Conservation (phyloP, 2,888 invertebrate species). For the Nomada hirtipes region DNA sequence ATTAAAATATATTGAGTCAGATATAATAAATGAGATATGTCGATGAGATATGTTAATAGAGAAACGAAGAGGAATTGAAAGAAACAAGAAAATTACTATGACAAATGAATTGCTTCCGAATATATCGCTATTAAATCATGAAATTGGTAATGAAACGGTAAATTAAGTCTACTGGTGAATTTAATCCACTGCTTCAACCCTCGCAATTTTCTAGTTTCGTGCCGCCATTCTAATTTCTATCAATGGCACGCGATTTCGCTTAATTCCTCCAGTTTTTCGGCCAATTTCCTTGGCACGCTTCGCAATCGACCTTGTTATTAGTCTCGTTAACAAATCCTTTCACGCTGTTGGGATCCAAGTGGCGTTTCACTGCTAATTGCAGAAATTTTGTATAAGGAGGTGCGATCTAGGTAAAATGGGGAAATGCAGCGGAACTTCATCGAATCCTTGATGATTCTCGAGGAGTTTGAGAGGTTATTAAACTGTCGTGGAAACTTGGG, state of each 20-base stretch:
- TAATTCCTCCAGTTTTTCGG: slow-evolving; percentile 1
- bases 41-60: too few relatives aligned
- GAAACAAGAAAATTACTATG: too few relatives aligned
- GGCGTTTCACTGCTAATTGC: slow-evolving; percentile 16
- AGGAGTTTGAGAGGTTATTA: slow-evolving; percentile 8
- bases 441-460: slow-evolving; percentile 14
- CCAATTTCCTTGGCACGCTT: neutral
- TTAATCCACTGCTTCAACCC: neutral
- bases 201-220: neutral
- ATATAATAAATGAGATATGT: too few relatives aligned
- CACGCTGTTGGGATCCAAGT: slow-evolving; percentile 3
- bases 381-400: slow-evolving; percentile 5
- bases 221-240: slow-evolving; percentile 18
- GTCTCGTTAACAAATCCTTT: slow-evolving; percentile 33
- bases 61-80: too few relatives aligned
- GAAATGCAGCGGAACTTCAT: slow-evolving; percentile 1
- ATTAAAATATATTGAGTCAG: too few relatives aligned
- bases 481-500: slow-evolving; percentile 3
- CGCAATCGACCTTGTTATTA: slow-evolving; percentile 22
- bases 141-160: too few relatives aligned
- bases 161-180: too few relatives aligned
- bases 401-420: neutral
- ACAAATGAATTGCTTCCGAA: too few relatives aligned
- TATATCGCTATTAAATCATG: too few relatives aligned
- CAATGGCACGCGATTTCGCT: neutral